Percentiles rank a stretch among this genome's conserved stretches.
Evolutionary conservation across 2,888 invertebrate species (phyloP).

Genomic region (Drosophila mercatorum): DNA sequence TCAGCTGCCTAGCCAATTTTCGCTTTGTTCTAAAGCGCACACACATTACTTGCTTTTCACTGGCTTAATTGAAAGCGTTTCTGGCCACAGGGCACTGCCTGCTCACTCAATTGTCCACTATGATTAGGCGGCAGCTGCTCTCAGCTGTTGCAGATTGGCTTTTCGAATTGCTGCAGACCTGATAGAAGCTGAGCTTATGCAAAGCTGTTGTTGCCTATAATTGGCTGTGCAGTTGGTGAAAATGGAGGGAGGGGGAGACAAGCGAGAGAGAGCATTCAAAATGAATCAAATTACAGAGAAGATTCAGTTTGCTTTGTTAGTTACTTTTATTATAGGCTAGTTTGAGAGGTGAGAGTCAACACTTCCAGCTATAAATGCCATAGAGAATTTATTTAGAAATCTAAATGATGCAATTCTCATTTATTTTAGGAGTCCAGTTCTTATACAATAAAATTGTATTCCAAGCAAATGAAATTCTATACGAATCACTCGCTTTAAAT

Average conservation of each 20-base stretch:
- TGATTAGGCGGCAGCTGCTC: constrained; percentile 43
- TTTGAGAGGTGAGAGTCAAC: background rate
- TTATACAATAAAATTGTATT: background rate
- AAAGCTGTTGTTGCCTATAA: constrained; percentile 10
- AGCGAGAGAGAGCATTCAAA: constrained; percentile 2
- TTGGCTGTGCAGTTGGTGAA: constrained; percentile 1
- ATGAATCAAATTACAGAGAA: background rate
- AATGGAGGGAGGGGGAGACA: background rate
- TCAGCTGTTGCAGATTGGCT: constrained; percentile 34
- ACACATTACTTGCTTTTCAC: constrained; percentile 55
- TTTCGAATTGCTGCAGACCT: constrained; percentile 18
- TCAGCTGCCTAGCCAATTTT: constrained; percentile 40
- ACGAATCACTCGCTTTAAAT: background rate
- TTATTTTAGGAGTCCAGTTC: background rate
- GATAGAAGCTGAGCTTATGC: constrained; percentile 11
- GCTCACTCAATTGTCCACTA: constrained; percentile 36
- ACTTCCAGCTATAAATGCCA: no score
- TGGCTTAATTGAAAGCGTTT: constrained; percentile 63
- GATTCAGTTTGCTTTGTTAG: background rate
- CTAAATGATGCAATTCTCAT: background rate
- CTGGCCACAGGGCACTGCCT: constrained; percentile 11
- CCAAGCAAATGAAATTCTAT: background rate
- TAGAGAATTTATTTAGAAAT: no score
- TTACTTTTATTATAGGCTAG: background rate
- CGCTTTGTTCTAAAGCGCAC: constrained; percentile 59